These are phyloP conservation scores for Pterostichus niger DNA, from an alignment of 2,888 invertebrate genomes.

Conservation along the genomic window DNA sequence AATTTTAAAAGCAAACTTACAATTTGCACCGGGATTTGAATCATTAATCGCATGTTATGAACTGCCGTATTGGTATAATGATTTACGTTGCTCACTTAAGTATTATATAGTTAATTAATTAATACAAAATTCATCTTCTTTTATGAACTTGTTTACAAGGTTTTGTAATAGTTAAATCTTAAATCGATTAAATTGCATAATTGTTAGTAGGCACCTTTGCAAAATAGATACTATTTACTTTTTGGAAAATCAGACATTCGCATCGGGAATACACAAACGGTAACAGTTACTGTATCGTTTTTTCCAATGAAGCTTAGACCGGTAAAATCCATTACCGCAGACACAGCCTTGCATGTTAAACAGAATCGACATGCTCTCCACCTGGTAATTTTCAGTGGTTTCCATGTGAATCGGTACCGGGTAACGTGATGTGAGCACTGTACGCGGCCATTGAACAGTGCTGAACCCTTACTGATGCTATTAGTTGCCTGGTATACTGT, in stretches of 20 bases:
- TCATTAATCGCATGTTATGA: too few relatives aligned
- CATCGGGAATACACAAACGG: constrained; percentile 36
- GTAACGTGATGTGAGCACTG: background rate
- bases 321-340: constrained; percentile 45
- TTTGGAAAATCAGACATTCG: constrained; percentile 27
- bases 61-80: too few relatives aligned
- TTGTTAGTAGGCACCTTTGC: too few relatives aligned
- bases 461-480: background rate
- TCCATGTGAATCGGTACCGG: background rate
- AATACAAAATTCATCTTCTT: too few relatives aligned
- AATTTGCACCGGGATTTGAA: too few relatives aligned
- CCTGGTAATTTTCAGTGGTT: constrained; percentile 31
- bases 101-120: too few relatives aligned
- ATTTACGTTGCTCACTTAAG: too few relatives aligned
- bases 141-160: too few relatives aligned
- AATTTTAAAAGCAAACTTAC: too few relatives aligned
- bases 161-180: too few relatives aligned
- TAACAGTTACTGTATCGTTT: constrained; percentile 10
- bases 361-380: constrained; percentile 31
- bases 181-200: too few relatives aligned
- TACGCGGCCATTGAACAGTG: constrained; percentile 4
- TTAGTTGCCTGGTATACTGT: constrained; percentile 5
- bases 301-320: constrained; percentile 42
- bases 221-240: background rate
- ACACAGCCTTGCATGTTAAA: constrained; percentile 33